These are phyloP conservation scores for Danionella cerebrum DNA, from an alignment of 2,113 vertebrate species.

Conservation along the genomic window DNA sequence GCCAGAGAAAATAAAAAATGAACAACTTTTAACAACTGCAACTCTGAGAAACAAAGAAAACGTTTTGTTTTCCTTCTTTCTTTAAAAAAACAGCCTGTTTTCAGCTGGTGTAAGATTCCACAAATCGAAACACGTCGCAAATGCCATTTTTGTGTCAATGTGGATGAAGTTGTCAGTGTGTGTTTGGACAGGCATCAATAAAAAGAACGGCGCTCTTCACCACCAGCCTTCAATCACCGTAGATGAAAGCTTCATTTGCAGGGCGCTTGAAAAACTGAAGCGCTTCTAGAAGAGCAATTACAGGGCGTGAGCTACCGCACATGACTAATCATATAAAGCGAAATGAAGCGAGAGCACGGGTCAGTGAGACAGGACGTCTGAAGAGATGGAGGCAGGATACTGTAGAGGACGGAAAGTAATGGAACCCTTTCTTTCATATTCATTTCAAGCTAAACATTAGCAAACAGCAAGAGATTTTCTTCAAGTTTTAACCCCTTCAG, in stretches of 20 bases:
- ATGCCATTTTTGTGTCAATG: constrained; percentile 13
- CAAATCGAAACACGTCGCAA: not conserved
- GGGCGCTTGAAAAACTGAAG: not conserved
- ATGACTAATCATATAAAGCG: constrained; percentile 49
- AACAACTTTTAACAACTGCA: no score
- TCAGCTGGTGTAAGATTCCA: constrained; percentile 15
- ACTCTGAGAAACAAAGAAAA: not conserved
- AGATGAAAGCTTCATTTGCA: constrained; percentile 18
- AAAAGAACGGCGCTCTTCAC: constrained; percentile 10
- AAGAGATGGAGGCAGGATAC: constrained; percentile 1
- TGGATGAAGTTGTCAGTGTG: constrained; percentile 32
- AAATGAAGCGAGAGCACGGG: not conserved
- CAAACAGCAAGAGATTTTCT: no score
- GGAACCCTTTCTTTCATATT: not conserved
- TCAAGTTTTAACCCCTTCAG: no score
- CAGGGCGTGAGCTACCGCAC: not conserved
- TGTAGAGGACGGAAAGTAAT: not conserved
- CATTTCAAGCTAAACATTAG: no score
- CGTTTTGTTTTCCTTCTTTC: constrained; percentile 29
- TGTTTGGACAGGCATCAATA: constrained; percentile 24
- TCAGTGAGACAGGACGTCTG: not conserved
- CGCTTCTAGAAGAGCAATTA: not conserved
- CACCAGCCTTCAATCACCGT: constrained; percentile 20
- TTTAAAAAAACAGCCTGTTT: constrained; percentile 20
- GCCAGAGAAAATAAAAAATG: no score